Conservation (phyloP, 37 sponge, comb jelly and placozoan genomes). For the Geodia barretti region DNA sequence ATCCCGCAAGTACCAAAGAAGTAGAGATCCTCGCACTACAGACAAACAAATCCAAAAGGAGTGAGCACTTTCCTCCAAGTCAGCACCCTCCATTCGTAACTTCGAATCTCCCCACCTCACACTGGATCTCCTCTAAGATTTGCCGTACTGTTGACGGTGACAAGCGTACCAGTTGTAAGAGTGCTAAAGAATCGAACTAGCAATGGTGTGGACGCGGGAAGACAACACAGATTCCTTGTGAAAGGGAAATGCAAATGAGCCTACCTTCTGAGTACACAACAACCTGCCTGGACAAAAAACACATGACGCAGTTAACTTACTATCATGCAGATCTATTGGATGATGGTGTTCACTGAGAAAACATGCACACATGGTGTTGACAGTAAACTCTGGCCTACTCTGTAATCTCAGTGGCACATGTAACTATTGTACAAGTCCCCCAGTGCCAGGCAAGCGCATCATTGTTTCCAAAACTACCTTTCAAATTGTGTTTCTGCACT, state of each 20-base stretch:
- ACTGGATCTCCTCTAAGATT: too few species aligned
- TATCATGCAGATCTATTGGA: too few species aligned
- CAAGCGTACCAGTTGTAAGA: slow-evolving; percentile 91
- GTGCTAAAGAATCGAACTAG: slow-evolving; percentile 92
- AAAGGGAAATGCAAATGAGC: slow-evolving; percentile 58
- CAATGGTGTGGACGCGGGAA: slow-evolving; percentile 92
- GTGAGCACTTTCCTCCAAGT: too few species aligned
- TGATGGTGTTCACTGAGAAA: too few species aligned
- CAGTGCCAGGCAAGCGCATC: too few species aligned
- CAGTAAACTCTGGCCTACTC: too few species aligned
- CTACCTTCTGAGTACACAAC: slow-evolving; percentile 65
- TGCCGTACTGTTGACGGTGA: slow-evolving; percentile 77
- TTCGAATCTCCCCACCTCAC: too few species aligned
- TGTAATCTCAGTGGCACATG: too few species aligned
- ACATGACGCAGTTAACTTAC: too few species aligned
- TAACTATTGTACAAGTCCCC: too few species aligned
- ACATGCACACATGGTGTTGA: too few species aligned
- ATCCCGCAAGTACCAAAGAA: slow-evolving; percentile 59
- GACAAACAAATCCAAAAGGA: too few species aligned
- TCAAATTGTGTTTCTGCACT: not conserved
- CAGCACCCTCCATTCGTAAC: slow-evolving; percentile 33
- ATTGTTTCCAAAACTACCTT: not conserved
- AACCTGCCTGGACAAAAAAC: slow-evolving; percentile 78
- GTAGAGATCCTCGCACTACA: slow-evolving; percentile 70
- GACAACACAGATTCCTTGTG: slow-evolving; percentile 51